A percentile compares a stretch with the other conserved stretches of the same genome.
Conservation (phyloP, 2,113 vertebrate genomes). For the Rhineura floridana region DNA sequence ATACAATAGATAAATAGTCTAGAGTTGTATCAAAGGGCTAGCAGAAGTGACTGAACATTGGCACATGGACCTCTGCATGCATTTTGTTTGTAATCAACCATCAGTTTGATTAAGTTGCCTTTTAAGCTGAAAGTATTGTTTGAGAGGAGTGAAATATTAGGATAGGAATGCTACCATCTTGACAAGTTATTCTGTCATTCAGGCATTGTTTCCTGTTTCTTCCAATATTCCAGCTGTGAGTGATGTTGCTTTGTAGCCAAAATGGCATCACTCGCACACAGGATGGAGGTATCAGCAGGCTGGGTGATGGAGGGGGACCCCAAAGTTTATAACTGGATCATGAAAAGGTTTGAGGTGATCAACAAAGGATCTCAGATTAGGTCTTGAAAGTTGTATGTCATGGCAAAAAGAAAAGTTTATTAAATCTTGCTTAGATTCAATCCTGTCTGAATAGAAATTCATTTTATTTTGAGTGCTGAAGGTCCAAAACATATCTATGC, state of each 20-base stretch:
- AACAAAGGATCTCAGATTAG: background rate
- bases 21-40: too few species aligned
- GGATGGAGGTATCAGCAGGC: too few species aligned
- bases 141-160: background rate
- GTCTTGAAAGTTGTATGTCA: background rate
- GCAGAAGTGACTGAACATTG: background rate
- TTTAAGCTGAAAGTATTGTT: background rate
- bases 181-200: background rate
- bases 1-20: too few species aligned
- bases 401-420: background rate
- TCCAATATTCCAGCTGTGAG: too few species aligned
- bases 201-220: background rate
- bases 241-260: too few species aligned
- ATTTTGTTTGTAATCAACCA: background rate
- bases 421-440: background rate
- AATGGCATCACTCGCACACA: too few species aligned
- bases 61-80: background rate
- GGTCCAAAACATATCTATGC: background rate
- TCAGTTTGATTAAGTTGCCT: background rate
- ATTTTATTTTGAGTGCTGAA: background rate
- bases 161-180: background rate
- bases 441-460: background rate
- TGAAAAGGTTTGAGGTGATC: background rate
- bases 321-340: too few species aligned
- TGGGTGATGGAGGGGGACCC: too few species aligned